A percentile compares a stretch with the other conserved stretches of the same genome.
phyloP scores from a whole-genome alignment of 2,113 vertebrate genomes.

The Odontesthes bonariensis region DNA sequence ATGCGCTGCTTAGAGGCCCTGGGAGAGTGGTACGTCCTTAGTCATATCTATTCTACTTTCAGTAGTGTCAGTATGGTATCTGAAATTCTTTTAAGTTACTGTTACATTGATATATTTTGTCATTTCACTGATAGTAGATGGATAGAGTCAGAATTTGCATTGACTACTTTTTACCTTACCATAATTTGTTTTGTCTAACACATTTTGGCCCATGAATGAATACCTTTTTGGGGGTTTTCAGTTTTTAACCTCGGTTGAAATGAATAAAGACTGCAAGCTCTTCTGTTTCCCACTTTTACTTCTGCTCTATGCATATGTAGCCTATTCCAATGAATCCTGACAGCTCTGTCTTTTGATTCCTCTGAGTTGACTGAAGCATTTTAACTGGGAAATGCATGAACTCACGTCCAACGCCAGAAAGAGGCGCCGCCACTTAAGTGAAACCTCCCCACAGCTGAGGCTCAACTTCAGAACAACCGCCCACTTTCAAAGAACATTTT shows the following conservation, averaged over 20 bases:
- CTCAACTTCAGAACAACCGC: conserved; percentile 2
- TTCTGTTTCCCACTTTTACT: conserved; percentile 1
- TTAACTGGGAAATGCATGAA: conserved; percentile 50
- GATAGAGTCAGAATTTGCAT: too few species aligned
- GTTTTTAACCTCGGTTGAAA: conserved; percentile 23
- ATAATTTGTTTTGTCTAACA: background rate
- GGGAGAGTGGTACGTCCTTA: conserved; percentile 93
- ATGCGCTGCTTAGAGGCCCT: conserved; percentile 98
- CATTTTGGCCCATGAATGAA: background rate
- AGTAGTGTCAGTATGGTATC: background rate
- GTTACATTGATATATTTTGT: background rate
- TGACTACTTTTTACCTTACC: background rate
- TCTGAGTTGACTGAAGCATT: conserved; percentile 42
- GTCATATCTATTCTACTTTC: background rate
- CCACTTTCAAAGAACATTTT: conserved; percentile 31
- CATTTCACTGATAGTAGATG: background rate
- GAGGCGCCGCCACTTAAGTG: conserved; percentile 21
- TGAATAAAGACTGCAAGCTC: conserved; percentile 8
- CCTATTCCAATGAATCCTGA: conserved; percentile 59
- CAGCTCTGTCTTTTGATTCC: conserved; percentile 31
- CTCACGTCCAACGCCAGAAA: conserved; percentile 33
- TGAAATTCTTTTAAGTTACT: background rate
- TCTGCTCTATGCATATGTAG: background rate
- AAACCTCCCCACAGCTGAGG: conserved; percentile 39
- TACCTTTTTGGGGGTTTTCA: background rate